Evolutionary conservation across 2,113 vertebrate species (phyloP).

Genomic region (Mastomys natalensis): DNA sequence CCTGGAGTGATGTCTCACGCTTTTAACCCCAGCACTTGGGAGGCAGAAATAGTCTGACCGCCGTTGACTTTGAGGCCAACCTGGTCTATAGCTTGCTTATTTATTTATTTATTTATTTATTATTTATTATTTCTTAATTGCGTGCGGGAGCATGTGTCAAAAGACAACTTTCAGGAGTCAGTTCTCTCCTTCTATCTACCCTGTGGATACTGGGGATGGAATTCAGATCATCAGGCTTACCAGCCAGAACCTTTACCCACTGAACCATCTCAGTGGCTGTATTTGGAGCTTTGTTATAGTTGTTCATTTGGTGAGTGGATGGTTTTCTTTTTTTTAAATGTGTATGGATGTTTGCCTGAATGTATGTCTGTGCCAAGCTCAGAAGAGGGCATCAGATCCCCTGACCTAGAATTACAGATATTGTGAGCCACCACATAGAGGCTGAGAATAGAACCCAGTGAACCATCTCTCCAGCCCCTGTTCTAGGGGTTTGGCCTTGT

Average conservation of each 20-base stretch:
- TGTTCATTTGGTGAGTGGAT: not conserved
- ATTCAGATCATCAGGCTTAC: not conserved
- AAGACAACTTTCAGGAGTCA: not conserved
- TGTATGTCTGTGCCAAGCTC: not conserved
- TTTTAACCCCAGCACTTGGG: too few relatives aligned
- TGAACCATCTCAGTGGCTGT: not conserved
- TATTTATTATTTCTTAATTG: not conserved
- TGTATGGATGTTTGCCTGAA: not conserved
- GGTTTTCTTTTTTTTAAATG: not conserved
- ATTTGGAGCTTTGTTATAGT: not conserved
- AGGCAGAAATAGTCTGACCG: too few relatives aligned
- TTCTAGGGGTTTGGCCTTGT: not conserved
- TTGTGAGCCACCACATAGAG: too few relatives aligned
- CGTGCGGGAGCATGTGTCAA: not conserved
- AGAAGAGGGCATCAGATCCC: not conserved
- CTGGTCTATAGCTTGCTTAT: not conserved
- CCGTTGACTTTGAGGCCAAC: too few relatives aligned
- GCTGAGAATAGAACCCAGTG: not conserved
- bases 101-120: not conserved
- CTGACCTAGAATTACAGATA: not conserved
- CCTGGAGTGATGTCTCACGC: too few relatives aligned
- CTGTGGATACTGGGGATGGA: not conserved
- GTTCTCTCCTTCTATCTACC: not conserved
- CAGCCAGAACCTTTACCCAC: not conserved
- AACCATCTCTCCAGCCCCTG: not conserved